phyloP scores from a whole-genome alignment of 2,888 invertebrate species.

The Pammene aurita region DNA sequence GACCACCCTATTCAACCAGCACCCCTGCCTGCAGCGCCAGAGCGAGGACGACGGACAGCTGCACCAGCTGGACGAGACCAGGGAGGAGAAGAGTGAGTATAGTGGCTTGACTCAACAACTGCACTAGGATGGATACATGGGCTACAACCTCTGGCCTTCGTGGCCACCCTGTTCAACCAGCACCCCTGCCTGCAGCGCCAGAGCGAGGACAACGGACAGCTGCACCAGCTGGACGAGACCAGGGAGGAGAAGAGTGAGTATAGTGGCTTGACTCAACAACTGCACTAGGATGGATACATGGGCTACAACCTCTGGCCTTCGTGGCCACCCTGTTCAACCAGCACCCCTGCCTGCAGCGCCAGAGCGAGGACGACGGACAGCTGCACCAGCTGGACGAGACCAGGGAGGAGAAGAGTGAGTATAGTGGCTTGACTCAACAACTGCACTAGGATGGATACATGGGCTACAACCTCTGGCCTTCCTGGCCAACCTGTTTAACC shows the following conservation, averaged over 20 bases:
- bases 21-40: slow-evolving; percentile 95
- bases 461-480: no score
- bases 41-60: slow-evolving; percentile 88
- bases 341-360: slow-evolving; percentile 88
- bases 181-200: slow-evolving; percentile 96
- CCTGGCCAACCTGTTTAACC: no score
- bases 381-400: slow-evolving; percentile 96
- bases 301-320: no score
- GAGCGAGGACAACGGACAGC: slow-evolving; percentile 87
- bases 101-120: no score
- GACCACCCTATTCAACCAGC: slow-evolving; percentile 99
- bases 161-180: slow-evolving; percentile 99
- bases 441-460: no score
- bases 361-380: slow-evolving; percentile 87
- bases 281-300: no score
- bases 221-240: slow-evolving; percentile 95
- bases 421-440: no score
- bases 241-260: slow-evolving; percentile 97
- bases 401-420: slow-evolving; percentile 62
- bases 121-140: no score
- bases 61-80: slow-evolving; percentile 95
- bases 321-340: no score
- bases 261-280: no score
- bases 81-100: slow-evolving; percentile 96
- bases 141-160: slow-evolving; percentile 98